phyloP scores from a whole-genome alignment of 2,797 vertebrate species.

The Lutjanus argentimaculatus region DNA sequence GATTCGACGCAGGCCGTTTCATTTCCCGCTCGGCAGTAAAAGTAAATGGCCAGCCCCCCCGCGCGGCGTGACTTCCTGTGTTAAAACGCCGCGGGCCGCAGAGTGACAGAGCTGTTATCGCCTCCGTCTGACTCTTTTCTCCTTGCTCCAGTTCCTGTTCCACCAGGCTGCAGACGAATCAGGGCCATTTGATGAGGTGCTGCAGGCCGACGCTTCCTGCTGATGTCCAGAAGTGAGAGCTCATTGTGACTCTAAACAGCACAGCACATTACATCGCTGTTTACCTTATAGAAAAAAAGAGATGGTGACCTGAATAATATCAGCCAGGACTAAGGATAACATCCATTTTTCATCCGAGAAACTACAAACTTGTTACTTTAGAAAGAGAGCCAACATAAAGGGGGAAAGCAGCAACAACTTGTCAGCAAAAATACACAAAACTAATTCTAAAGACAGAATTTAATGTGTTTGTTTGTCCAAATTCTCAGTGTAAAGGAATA shows the following conservation, averaged over 20 bases:
- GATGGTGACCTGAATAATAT: not conserved
- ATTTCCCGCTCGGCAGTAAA: not conserved
- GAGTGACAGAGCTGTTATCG: constrained; percentile 21
- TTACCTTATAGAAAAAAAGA: not conserved
- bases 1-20: not conserved
- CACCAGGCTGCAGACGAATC: constrained; percentile 2
- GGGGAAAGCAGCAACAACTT: not conserved
- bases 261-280: too few relatives aligned
- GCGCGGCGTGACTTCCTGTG: constrained; percentile 26
- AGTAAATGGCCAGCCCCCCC: not conserved
- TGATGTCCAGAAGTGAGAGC: not conserved
- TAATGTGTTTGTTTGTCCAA: too few relatives aligned
- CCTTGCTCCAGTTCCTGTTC: constrained; percentile 48
- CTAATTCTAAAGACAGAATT: not conserved
- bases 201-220: not conserved
- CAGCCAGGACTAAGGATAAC: not conserved
- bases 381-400: not conserved
- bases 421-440: not conserved
- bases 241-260: not conserved
- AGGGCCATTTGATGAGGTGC: not conserved
- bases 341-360: not conserved
- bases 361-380: not conserved
- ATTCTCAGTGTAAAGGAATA: too few relatives aligned
- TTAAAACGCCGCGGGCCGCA: not conserved
- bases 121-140: constrained; percentile 49